Conservation (phyloP, 2,797 vertebrate species). For the Prionace glauca region DNA sequence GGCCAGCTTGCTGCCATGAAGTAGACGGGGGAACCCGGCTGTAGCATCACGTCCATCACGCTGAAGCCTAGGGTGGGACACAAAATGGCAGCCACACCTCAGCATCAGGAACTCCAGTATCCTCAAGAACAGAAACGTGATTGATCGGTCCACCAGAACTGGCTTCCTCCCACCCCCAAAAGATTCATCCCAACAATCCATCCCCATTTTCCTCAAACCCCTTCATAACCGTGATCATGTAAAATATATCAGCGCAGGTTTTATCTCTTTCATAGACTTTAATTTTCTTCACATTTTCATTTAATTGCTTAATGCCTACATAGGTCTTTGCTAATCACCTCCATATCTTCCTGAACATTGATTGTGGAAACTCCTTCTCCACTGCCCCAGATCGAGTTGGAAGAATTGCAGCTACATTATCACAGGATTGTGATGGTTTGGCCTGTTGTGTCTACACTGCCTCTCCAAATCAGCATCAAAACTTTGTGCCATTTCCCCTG, state of each 20-base stretch:
- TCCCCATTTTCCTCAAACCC: neutral
- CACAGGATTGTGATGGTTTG: too few species aligned
- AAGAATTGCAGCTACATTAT: neutral
- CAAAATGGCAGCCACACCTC: neutral
- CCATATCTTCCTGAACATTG: neutral
- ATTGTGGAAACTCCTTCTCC: neutral
- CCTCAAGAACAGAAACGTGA: neutral
- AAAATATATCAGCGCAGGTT: neutral
- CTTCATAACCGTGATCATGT: neutral
- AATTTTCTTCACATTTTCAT: neutral
- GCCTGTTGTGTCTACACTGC: too few species aligned
- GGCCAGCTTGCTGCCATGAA: constrained; percentile 77
- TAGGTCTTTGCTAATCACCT: neutral
- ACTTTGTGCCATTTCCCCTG: too few species aligned
- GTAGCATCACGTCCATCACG: constrained; percentile 68
- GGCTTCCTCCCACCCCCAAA: neutral
- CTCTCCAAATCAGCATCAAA: too few species aligned
- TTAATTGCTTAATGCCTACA: neutral
- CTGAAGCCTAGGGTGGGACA: constrained; percentile 55
- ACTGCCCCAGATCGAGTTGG: too few species aligned
- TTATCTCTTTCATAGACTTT: neutral
- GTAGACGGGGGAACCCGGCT: constrained; percentile 58
- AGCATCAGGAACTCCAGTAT: neutral
- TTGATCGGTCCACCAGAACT: neutral
- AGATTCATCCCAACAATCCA: neutral